Conservation (phyloP, 2,113 vertebrate genomes). For the Nestor notabilis region DNA sequence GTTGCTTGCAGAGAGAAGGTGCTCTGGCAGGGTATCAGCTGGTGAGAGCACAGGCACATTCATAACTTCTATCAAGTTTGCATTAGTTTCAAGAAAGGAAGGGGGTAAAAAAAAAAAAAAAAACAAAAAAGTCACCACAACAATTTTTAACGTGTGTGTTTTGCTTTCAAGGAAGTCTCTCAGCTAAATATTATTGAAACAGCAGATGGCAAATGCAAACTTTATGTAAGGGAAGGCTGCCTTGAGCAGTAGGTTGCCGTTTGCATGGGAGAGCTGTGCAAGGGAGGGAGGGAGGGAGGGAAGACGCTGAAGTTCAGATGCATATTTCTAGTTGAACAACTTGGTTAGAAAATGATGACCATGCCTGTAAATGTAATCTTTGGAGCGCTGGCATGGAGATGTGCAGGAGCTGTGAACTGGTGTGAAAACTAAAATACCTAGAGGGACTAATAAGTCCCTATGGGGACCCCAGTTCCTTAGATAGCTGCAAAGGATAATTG, state of each 20-base stretch:
- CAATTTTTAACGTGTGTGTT: neutral
- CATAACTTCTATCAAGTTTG: slow-evolving; percentile 45
- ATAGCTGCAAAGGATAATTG: slow-evolving; percentile 73
- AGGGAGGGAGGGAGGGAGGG: neutral
- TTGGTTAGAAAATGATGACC: slow-evolving; percentile 45
- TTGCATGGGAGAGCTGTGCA: slow-evolving; percentile 19
- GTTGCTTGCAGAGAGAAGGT: neutral
- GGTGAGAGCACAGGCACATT: neutral
- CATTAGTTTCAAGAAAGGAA: neutral
- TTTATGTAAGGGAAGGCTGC: slow-evolving; percentile 19
- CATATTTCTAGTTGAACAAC: slow-evolving; percentile 14
- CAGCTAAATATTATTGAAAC: slow-evolving; percentile 40
- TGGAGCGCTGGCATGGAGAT: slow-evolving; percentile 47
- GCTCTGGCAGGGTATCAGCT: neutral
- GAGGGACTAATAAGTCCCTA: slow-evolving; percentile 61
- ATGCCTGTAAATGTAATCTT: slow-evolving; percentile 47
- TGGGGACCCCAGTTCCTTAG: slow-evolving; percentile 58
- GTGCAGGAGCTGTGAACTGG: slow-evolving; percentile 60
- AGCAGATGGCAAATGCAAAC: slow-evolving; percentile 53
- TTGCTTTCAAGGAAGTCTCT: slow-evolving; percentile 65
- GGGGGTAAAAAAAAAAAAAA: neutral
- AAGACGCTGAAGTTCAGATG: slow-evolving; percentile 26
- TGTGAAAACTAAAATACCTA: slow-evolving; percentile 66
- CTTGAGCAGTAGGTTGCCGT: slow-evolving; percentile 10
- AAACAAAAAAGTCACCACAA: accelerated